These are phyloP conservation scores for Tyrannus savana DNA, from an alignment of 2,113 vertebrate genomes.

Conservation along the genomic window DNA sequence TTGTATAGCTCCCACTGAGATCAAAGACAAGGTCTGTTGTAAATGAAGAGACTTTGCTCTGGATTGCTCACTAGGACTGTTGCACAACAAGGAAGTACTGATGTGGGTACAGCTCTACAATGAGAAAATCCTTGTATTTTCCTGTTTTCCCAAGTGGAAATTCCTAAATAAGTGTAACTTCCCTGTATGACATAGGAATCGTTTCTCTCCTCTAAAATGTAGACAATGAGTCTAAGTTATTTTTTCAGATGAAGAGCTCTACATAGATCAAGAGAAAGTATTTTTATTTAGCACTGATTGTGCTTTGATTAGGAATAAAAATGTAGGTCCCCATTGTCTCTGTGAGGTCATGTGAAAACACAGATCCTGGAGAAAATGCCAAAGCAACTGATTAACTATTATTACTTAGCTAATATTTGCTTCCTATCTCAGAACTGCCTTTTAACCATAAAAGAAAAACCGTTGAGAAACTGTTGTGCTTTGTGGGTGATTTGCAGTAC, in stretches of 20 bases:
- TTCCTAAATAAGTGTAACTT: not conserved
- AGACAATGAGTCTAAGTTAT: not conserved
- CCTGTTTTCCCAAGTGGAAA: not conserved
- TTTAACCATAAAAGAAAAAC: not conserved
- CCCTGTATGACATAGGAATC: not conserved
- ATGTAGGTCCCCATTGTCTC: not conserved
- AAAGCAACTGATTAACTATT: not conserved
- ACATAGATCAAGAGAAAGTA: not conserved
- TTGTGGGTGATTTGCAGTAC: not conserved
- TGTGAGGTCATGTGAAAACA: not conserved
- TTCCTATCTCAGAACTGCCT: not conserved
- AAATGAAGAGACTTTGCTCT: not conserved
- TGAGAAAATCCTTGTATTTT: not conserved
- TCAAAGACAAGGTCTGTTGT: not conserved
- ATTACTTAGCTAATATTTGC: conserved; percentile 49
- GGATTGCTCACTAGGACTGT: not conserved
- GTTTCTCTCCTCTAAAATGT: not conserved
- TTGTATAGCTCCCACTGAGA: not conserved
- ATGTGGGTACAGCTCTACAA: not conserved
- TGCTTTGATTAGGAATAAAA: not conserved
- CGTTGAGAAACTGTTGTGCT: not conserved
- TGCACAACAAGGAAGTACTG: conserved; percentile 10
- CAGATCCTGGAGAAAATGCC: not conserved
- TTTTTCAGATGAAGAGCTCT: not conserved
- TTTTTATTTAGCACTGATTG: not conserved